These are phyloP conservation scores for Ephialtes manifestator DNA, from an alignment of 2,888 invertebrate species.

Conservation along the genomic window DNA sequence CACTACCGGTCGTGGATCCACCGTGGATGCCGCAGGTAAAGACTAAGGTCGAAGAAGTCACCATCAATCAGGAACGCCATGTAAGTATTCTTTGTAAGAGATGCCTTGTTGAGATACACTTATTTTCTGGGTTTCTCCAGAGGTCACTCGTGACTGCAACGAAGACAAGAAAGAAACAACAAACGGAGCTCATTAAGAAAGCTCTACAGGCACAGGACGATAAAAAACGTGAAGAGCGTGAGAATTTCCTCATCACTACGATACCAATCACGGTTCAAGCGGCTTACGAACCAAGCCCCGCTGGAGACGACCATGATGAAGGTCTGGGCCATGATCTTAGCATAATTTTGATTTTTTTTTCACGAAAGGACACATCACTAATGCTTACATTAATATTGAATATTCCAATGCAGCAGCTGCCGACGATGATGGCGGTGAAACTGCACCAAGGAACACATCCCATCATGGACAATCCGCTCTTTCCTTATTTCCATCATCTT, in stretches of 20 bases:
- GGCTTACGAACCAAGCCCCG: constrained; percentile 96
- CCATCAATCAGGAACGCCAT: constrained; percentile 98
- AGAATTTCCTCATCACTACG: constrained; percentile 97
- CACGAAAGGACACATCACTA: not conserved
- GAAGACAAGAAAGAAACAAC: constrained; percentile 99
- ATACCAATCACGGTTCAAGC: constrained; percentile 98
- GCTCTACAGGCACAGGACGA: constrained; percentile 98
- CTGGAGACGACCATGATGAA: constrained; percentile 95
- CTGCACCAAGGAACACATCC: constrained; percentile 89
- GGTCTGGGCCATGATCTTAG: constrained; percentile 86
- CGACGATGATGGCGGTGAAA: constrained; percentile 89
- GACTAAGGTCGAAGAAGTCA: constrained; percentile 99
- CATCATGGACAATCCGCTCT: constrained; percentile 97
- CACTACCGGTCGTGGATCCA: constrained; percentile 97
- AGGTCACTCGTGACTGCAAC: constrained; percentile 98
- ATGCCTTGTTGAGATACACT: constrained; percentile 50
- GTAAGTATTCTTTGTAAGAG: constrained; percentile 87
- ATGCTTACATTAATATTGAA: not conserved
- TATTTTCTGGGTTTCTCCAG: constrained; percentile 85
- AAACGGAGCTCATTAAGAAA: constrained; percentile 98
- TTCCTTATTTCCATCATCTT: constrained; percentile 97
- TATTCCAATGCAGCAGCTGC: constrained; percentile 79
- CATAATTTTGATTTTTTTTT: not conserved
- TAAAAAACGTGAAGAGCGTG: constrained; percentile 96
- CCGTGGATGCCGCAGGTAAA: constrained; percentile 99